Evolutionary conservation across 1,140 invertebrate species (phyloP).

Genomic region (Drosophila kurseongensis): DNA sequence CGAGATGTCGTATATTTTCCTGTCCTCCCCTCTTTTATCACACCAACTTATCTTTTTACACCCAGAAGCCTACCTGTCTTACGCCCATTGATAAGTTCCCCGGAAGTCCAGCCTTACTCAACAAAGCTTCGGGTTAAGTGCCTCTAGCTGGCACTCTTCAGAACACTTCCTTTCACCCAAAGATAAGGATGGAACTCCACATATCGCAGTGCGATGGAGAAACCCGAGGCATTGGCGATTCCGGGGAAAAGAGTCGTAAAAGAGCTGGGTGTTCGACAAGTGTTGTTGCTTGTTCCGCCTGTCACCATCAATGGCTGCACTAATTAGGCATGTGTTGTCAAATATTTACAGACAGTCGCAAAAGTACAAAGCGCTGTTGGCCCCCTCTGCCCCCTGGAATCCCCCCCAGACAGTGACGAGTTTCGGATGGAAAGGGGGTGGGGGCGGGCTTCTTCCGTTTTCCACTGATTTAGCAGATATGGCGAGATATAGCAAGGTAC

Average conservation of each 20-base stretch:
- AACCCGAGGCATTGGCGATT: slow-evolving; percentile 41
- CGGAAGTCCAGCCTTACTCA: slow-evolving; percentile 58
- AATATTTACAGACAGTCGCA: slow-evolving; percentile 80
- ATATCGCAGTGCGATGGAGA: neutral
- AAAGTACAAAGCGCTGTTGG: slow-evolving; percentile 76
- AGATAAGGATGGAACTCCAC: slow-evolving; percentile 47
- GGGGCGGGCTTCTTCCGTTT: slow-evolving; percentile 69
- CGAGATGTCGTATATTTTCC: neutral
- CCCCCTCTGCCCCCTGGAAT: neutral
- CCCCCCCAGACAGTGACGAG: slow-evolving; percentile 4
- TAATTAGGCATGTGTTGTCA: slow-evolving; percentile 84
- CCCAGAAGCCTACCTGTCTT: slow-evolving; percentile 41
- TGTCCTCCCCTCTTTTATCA: neutral
- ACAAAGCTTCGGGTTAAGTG: slow-evolving; percentile 26
- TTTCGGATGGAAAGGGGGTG: neutral
- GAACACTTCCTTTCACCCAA: slow-evolving; percentile 43
- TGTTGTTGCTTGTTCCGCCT: slow-evolving; percentile 69
- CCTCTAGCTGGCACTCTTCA: slow-evolving; percentile 1
- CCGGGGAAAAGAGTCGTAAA: slow-evolving; percentile 74
- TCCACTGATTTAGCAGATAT: slow-evolving; percentile 61
- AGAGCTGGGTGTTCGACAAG: slow-evolving; percentile 56
- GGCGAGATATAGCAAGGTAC: slow-evolving; percentile 31
- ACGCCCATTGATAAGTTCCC: slow-evolving; percentile 61
- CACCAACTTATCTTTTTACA: slow-evolving; percentile 13
- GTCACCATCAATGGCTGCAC: slow-evolving; percentile 82